These are phyloP conservation scores for Ciconia boyciana DNA, from an alignment of 2,113 vertebrate genomes.

Conservation along the genomic window DNA sequence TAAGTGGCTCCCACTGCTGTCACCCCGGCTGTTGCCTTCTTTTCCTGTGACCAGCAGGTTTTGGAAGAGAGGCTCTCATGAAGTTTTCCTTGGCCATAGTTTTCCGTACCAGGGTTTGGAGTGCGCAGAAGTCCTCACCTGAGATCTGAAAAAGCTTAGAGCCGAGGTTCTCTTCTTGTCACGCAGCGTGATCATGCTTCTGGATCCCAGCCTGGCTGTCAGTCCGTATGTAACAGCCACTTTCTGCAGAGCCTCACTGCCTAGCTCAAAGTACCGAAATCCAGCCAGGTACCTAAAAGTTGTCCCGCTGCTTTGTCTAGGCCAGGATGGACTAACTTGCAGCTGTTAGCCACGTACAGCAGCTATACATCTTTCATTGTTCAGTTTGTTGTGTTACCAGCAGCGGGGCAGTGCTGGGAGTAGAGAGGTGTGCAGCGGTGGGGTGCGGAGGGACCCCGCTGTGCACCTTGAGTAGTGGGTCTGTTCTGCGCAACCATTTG, in stretches of 20 bases:
- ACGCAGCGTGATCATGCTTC: rapidly evolving
- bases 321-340: not conserved
- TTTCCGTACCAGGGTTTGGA: not conserved
- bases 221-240: not conserved
- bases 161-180: not conserved
- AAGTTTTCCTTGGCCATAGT: not conserved
- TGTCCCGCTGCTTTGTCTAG: not conserved
- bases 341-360: not conserved
- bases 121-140: not conserved
- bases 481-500: rapidly evolving
- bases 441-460: rapidly evolving
- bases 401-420: not conserved
- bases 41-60: not conserved
- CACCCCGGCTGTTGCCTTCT: rapidly evolving
- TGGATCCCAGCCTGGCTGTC: not conserved
- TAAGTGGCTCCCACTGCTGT: not conserved
- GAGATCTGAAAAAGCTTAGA: not conserved
- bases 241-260: not conserved
- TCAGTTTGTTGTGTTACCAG: not conserved
- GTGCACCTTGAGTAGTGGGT: not conserved
- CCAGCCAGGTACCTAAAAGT: not conserved
- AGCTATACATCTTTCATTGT: not conserved
- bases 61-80: not conserved
- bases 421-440: not conserved
- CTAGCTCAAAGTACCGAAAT: not conserved